phyloP scores from a whole-genome alignment of 2,797 vertebrate genomes.

The Typhlichthys subterraneus region DNA sequence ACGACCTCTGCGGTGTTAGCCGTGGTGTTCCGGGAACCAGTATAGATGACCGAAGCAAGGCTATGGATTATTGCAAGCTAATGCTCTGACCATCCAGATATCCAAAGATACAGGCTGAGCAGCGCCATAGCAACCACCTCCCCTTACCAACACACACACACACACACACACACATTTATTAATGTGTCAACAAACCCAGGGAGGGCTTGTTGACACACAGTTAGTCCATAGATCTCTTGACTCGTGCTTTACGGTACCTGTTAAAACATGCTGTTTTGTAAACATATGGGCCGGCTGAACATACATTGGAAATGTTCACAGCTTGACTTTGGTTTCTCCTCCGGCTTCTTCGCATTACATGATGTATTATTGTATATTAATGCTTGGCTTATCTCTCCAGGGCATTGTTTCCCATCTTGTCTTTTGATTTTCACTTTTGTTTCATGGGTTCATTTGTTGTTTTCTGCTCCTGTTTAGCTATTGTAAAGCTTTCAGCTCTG shows the following conservation, averaged over 20 bases:
- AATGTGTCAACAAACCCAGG: constrained; percentile 54
- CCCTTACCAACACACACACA: constrained; percentile 34
- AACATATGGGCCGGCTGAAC: constrained; percentile 72
- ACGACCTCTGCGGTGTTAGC: constrained; percentile 64
- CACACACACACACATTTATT: constrained; percentile 46
- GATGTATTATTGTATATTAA: constrained; percentile 84
- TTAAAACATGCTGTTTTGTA: constrained; percentile 82
- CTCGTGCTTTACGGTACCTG: constrained; percentile 82
- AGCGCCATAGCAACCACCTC: constrained; percentile 17
- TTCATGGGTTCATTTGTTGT: constrained; percentile 32
- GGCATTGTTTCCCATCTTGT: constrained; percentile 71
- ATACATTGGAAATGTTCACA: constrained; percentile 62
- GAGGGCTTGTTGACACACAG: constrained; percentile 79
- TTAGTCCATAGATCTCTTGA: constrained; percentile 62
- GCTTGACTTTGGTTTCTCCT: constrained; percentile 75
- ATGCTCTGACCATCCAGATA: constrained; percentile 60
- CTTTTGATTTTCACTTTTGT: constrained; percentile 47
- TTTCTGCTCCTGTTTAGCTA: constrained; percentile 78
- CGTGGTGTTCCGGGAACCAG: constrained; percentile 43
- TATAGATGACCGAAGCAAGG: constrained; percentile 40
- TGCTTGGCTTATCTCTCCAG: constrained; percentile 80
- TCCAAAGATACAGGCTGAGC: constrained; percentile 67
- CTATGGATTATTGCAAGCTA: constrained; percentile 53
- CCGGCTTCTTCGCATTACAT: constrained; percentile 72
- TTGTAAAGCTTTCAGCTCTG: constrained; percentile 83